Conservation (phyloP, 30 jellyfish, hydroid and myxozoan genomes). For the Aurelia coerulea region DNA sequence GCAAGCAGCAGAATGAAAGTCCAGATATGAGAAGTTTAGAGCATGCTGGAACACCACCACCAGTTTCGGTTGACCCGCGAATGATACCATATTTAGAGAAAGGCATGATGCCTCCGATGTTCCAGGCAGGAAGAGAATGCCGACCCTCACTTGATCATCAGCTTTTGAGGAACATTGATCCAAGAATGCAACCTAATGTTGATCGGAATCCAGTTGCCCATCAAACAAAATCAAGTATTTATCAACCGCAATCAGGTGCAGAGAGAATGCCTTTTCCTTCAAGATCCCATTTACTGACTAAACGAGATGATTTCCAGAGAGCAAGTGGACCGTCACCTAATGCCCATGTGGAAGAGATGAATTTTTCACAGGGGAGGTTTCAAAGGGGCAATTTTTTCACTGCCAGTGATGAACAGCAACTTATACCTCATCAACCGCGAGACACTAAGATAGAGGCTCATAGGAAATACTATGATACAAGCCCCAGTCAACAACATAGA, state of each 20-base stretch:
- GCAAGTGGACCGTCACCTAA: background rate
- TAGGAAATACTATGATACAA: background rate
- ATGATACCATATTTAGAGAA: slow-evolving; percentile 9
- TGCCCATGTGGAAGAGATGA: background rate
- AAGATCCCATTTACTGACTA: background rate
- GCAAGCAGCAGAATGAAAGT: slow-evolving; percentile 5
- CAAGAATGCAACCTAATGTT: slow-evolving; percentile 9
- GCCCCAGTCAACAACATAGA: background rate
- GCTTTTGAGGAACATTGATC: slow-evolving; percentile 25
- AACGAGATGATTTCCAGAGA: background rate
- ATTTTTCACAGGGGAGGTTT: background rate
- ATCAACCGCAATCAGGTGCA: background rate
- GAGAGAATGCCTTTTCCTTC: background rate
- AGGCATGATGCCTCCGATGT: background rate
- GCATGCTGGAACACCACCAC: background rate
- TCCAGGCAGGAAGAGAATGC: slow-evolving; percentile 25
- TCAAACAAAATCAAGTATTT: background rate
- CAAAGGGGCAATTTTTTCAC: background rate
- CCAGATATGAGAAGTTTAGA: background rate
- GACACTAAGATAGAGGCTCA: background rate
- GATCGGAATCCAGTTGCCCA: background rate
- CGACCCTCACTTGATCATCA: slow-evolving; percentile 33
- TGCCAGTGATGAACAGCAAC: background rate
- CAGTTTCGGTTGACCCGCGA: slow-evolving; percentile 14
- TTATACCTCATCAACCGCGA: background rate